Evolutionary conservation across 2,113 vertebrate genomes (phyloP), one percentile per base, ranked within the genome.

Genomic region (Arenaria interpres): DNA sequence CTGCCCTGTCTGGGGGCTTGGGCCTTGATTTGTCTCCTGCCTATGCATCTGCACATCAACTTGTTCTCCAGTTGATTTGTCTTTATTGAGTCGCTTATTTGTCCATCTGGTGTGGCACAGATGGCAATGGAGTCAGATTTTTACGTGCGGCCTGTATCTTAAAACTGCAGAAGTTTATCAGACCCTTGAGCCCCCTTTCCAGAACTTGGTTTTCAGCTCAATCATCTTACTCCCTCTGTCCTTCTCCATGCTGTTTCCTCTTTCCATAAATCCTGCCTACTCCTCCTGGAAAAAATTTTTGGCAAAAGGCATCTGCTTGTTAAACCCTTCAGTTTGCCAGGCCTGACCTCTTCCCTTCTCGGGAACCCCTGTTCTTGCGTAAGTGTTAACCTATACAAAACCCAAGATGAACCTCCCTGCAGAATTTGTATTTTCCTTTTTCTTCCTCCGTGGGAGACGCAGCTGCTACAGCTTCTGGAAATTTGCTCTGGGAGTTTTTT

Each of bases 341-440:
- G 13, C 15, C 27, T 66, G 50, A 45, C 56, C 56, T 54, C 8
- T 32, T 68, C 30, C 37, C 33, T 41, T 18, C 12, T n/a, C 1
- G 1, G 18, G 22, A 48, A 24, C 5, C 30, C 9, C 32, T 39
- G 28, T 8, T 73, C 45, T 32, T 56, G 17, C 19, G 6, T 9
- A 30, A 0, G 1, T 9, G 20, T 56, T 82, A 1, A 1, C 28
- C 33, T 39, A 4, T 6, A 51, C 15, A 50, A 50, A 80, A 11
- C 6, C 24, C 28, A 43, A 69, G 27, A 45, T 37, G 8, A 75
- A 39, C 20, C 6, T 59, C 27, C 37, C 62, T 88, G 60, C 15
- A 59, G 30, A 48, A 32, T 51, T 48, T n/a, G 9, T 66, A 6
- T n/a, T 43, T 66, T 45, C 51, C 6, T 27, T 1, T 48, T 77